Evolutionary conservation across 2,797 vertebrate genomes (phyloP), one percentile per base, ranked within the genome.

Genomic region (Periparus ater): DNA sequence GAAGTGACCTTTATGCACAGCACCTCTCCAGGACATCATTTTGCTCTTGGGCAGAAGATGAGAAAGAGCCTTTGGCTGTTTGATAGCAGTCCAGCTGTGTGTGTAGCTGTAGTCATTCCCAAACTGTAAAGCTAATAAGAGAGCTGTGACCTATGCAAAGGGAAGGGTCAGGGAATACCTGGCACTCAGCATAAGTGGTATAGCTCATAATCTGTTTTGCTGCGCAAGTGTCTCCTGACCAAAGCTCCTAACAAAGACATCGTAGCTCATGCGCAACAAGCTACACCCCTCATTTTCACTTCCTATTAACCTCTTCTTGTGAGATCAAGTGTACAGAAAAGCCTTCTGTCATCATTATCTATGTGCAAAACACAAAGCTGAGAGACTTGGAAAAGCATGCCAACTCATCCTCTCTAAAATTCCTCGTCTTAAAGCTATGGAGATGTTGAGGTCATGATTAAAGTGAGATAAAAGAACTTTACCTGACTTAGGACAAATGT

Each of bases 221-320:
- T 88, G 50, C 70, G 65, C 65, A 80, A 91, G 57, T 50, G 62
- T 72, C 61, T 93, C 68, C 84, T 89, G 75, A 89, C 75, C 78
- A 91, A 92, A 87, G 57, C 53, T 92, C 68, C 84, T 74, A 94
- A 96, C 86, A 92, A 91, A 92, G 91, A 77, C 84, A 94, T 91
- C 9, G 7, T 36, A 92, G 87, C 87, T 94, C 93, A 91, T 77
- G 91, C 25, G 2, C 81, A 95, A 91, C 84, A 77, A 77, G 86
- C 72, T 89, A 96, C 95, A 95, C 92, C 95, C 75, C 78, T 94
- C 53, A 55, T 95, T 96, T 96, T 92, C 84, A 77, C 84, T 92
- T 93, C 65, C 91, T 91, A 92, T 94, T 93, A 96, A 94, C 93
- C 90, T 91, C 81, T 90, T 88, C 89, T 81, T 55, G 36, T 91